A percentile compares a stretch with the other conserved stretches of the same genome.
phyloP scores from a whole-genome alignment of 2,888 invertebrate genomes.

The Margaritifera margaritifera region DNA sequence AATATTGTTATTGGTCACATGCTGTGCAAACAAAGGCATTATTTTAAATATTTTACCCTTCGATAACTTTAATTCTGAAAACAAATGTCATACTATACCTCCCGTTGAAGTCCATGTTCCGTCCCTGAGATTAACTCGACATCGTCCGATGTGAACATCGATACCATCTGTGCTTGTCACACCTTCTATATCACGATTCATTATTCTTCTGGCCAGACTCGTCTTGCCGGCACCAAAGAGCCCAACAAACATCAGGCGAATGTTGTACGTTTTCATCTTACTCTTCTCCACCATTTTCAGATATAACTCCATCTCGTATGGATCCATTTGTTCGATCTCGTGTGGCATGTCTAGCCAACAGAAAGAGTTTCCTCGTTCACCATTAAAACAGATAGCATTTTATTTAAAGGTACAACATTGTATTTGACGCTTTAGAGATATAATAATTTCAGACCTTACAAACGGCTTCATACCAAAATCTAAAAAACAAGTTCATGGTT shows the following conservation, averaged over 20 bases:
- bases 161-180: conserved; percentile 32
- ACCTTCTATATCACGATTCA: conserved; percentile 19
- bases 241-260: conserved; percentile 33
- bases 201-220: conserved; percentile 6
- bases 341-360: conserved; percentile 10
- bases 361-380: background rate
- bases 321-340: conserved; percentile 20
- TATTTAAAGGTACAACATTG: too few relatives aligned
- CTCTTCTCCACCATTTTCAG: conserved; percentile 17
- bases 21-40: too few relatives aligned
- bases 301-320: conserved; percentile 20
- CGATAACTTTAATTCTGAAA: too few relatives aligned
- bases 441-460: too few relatives aligned
- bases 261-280: conserved; percentile 20
- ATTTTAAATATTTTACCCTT: too few relatives aligned
- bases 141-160: conserved; percentile 32
- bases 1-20: too few relatives aligned
- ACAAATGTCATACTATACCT: conserved; percentile 3
- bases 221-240: conserved; percentile 13
- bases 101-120: conserved; percentile 20
- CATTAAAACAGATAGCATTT: too few relatives aligned
- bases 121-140: conserved; percentile 16
- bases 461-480: too few relatives aligned
- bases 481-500: too few relatives aligned
- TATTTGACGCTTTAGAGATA: too few relatives aligned